These are phyloP conservation scores for Acronicta psi DNA, from an alignment of 2,888 invertebrate genomes.

Conservation along the genomic window DNA sequence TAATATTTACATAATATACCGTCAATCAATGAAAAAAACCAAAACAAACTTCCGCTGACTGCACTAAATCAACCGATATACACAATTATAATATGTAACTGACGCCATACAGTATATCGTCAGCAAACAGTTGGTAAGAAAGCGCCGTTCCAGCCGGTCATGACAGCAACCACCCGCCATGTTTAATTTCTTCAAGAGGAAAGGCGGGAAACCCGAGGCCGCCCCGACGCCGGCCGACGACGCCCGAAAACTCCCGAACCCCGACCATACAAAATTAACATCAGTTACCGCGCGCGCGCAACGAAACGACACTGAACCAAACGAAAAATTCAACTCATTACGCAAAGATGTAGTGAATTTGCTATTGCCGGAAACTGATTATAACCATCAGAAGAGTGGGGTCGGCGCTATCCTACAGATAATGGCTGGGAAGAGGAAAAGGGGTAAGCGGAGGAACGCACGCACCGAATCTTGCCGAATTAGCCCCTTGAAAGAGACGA, in stretches of 20 bases:
- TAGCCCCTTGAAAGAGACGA: slow-evolving; percentile 73
- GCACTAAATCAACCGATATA: slow-evolving; percentile 32
- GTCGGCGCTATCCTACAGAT: slow-evolving; percentile 82
- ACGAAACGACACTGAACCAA: slow-evolving; percentile 54
- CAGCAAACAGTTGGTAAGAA: slow-evolving; percentile 65
- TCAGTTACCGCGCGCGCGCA: slow-evolving; percentile 76
- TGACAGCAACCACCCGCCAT: slow-evolving; percentile 71
- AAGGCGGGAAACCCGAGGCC: slow-evolving; percentile 81
- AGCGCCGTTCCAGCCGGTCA: slow-evolving; percentile 70
- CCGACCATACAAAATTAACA: slow-evolving; percentile 59
- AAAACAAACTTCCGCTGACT: slow-evolving; percentile 31
- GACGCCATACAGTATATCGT: slow-evolving; percentile 25
- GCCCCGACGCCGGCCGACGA: slow-evolving; percentile 66
- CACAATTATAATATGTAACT: slow-evolving; percentile 12
- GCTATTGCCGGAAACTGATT: slow-evolving; percentile 79
- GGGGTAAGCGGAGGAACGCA: slow-evolving; percentile 69
- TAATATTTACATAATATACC: slow-evolving; percentile 12
- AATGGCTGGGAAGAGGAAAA: slow-evolving; percentile 82
- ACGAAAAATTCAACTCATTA: slow-evolving; percentile 69
- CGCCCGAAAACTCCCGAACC: slow-evolving; percentile 69
- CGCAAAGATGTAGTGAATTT: slow-evolving; percentile 86
- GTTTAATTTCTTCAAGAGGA: slow-evolving; percentile 86
- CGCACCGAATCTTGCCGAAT: slow-evolving; percentile 74
- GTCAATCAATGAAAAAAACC: slow-evolving; percentile 13
- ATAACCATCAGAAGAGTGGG: slow-evolving; percentile 77